phyloP scores from a whole-genome alignment of 2,797 vertebrate species.

The Rhodeus uyekii region DNA sequence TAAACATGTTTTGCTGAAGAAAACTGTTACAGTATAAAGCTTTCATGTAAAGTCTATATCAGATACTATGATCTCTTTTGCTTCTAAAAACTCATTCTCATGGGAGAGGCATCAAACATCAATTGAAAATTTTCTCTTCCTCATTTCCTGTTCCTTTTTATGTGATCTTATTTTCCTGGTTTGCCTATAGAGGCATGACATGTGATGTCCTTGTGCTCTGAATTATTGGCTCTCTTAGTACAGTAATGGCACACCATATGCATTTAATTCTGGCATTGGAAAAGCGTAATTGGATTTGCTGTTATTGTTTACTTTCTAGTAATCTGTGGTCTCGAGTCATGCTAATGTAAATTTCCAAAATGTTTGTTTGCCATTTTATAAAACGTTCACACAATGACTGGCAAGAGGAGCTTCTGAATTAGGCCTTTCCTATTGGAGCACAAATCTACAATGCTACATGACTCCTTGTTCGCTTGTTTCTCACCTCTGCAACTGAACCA shows the following conservation, averaged over 20 bases:
- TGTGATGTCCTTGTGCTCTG: constrained; percentile 23
- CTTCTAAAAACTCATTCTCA: neutral
- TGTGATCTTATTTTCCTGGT: constrained; percentile 8
- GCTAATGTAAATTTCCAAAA: neutral
- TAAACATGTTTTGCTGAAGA: neutral
- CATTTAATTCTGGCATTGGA: constrained; percentile 6
- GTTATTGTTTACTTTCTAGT: neutral
- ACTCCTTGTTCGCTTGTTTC: too few relatives aligned
- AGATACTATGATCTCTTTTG: neutral
- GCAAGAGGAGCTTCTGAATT: too few relatives aligned
- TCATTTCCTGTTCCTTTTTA: neutral
- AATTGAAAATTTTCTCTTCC: neutral
- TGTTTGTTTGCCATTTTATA: neutral
- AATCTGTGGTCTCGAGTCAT: neutral
- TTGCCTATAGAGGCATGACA: neutral
- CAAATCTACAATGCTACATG: too few relatives aligned
- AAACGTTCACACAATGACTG: neutral
- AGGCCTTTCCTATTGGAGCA: too few relatives aligned
- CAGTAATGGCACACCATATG: constrained; percentile 1
- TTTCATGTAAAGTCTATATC: neutral
- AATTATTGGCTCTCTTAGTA: neutral
- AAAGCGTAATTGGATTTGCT: neutral
- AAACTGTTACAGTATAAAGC: neutral
- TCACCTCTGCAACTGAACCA: too few relatives aligned
- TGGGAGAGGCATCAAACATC: neutral